Conservation (phyloP, 2,888 invertebrate species). For the Rhagonycha lutea region DNA sequence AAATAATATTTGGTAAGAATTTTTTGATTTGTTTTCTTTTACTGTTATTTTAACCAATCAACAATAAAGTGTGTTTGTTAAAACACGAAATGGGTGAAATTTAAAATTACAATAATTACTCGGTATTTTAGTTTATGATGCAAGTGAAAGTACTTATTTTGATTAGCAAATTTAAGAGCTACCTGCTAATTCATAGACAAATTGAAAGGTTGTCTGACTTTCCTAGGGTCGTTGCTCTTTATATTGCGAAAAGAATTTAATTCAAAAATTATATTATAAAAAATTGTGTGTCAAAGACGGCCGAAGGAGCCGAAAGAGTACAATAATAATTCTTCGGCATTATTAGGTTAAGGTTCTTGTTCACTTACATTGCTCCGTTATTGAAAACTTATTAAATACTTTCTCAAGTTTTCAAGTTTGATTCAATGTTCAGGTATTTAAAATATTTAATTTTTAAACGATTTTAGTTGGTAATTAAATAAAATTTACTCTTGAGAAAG, state of each 20-base stretch:
- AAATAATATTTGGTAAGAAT: background rate
- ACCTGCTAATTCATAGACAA: conserved; percentile 7
- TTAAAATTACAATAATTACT: background rate
- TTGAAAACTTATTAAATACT: background rate
- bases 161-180: background rate
- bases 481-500: background rate
- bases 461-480: background rate
- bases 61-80: background rate
- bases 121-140: background rate
- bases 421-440: background rate
- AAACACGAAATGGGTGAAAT: background rate
- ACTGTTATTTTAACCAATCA: background rate
- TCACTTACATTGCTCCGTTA: background rate
- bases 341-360: background rate
- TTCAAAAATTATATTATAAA: background rate
- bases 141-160: conserved; percentile 15
- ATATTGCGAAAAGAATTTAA: conserved; percentile 13
- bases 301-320: too few relatives aligned
- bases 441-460: background rate
- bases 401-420: background rate
- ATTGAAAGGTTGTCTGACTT: conserved; percentile 22
- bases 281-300: background rate
- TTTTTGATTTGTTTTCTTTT: background rate
- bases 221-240: conserved; percentile 24
- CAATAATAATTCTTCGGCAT: background rate